A percentile compares a stretch with the other conserved stretches of the same genome.
Evolutionary conservation across 1,140 invertebrate genomes (phyloP).

Genomic region (Halesus radiatus): DNA sequence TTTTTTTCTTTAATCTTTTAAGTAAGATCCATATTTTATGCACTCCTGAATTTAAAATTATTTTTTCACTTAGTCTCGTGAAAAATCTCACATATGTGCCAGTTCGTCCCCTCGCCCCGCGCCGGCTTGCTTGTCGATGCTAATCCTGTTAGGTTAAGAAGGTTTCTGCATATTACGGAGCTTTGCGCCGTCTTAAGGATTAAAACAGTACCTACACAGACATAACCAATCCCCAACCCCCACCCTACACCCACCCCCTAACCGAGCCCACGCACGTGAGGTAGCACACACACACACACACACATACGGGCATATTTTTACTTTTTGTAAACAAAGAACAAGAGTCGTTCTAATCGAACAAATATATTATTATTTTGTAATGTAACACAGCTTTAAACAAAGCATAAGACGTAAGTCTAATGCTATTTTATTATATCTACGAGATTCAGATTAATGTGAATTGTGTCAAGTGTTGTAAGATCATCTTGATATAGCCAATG

Average conservation of each 20-base stretch:
- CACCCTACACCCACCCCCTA: not conserved
- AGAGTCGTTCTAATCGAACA: too few species aligned
- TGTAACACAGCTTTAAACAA: too few species aligned
- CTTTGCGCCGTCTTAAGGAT: slow-evolving; percentile 76
- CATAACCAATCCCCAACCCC: not conserved
- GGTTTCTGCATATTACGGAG: slow-evolving; percentile 77
- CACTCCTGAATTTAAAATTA: not conserved
- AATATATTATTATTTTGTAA: too few species aligned
- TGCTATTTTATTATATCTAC: too few species aligned
- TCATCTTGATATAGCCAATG: too few species aligned
- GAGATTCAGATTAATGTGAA: too few species aligned
- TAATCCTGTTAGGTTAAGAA: slow-evolving; percentile 80
- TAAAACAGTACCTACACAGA: slow-evolving; percentile 67
- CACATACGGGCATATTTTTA: too few species aligned
- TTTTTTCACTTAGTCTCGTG: not conserved
- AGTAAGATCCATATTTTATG: not conserved
- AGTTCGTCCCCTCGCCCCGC: not conserved
- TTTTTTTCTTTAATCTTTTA: too few species aligned
- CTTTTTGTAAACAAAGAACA: not conserved
- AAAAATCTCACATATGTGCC: not conserved
- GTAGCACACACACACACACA: slow-evolving; percentile 1
- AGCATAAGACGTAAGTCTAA: too few species aligned
- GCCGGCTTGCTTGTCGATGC: slow-evolving; percentile 70
- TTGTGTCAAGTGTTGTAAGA: too few species aligned
- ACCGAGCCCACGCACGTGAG: not conserved